Conservation (phyloP, 2,888 invertebrate genomes). For the Drosophila tanythrix region DNA sequence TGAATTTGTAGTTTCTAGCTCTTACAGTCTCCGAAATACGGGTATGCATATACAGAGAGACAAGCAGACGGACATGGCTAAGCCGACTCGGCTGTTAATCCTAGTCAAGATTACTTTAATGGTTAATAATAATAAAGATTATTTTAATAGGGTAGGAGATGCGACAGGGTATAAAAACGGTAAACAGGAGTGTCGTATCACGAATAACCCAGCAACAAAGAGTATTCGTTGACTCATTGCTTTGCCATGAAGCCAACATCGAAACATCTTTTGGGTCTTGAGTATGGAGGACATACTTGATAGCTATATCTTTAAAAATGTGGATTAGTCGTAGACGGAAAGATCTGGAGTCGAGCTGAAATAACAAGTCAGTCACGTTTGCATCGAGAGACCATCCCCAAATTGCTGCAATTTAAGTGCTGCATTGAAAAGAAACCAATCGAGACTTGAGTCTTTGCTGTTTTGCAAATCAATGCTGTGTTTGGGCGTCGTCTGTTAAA, state of each 20-base stretch:
- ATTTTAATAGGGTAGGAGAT: background rate
- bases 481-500: constrained; percentile 26
- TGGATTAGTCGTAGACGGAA: constrained; percentile 29
- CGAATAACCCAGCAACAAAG: constrained; percentile 3
- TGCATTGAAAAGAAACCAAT: constrained; percentile 21
- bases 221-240: constrained; percentile 67
- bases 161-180: background rate
- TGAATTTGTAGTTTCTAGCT: background rate
- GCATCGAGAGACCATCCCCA: constrained; percentile 6
- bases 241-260: constrained; percentile 57
- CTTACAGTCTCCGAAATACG: background rate
- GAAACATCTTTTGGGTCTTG: constrained; percentile 32
- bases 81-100: background rate
- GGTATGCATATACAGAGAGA: background rate
- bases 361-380: constrained; percentile 48
- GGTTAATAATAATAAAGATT: background rate
- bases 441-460: constrained; percentile 2
- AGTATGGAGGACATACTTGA: background rate
- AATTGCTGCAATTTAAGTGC: constrained; percentile 28
- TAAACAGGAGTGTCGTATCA: constrained; percentile 17
- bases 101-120: background rate
- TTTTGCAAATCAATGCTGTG: background rate
- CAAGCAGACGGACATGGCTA: background rate
- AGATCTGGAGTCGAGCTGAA: constrained; percentile 4
- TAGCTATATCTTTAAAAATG: constrained; percentile 18